Base-by-base conservation (phyloP, 1,140 invertebrate species). In the Rhynchophorus ferrugineus region DNA sequence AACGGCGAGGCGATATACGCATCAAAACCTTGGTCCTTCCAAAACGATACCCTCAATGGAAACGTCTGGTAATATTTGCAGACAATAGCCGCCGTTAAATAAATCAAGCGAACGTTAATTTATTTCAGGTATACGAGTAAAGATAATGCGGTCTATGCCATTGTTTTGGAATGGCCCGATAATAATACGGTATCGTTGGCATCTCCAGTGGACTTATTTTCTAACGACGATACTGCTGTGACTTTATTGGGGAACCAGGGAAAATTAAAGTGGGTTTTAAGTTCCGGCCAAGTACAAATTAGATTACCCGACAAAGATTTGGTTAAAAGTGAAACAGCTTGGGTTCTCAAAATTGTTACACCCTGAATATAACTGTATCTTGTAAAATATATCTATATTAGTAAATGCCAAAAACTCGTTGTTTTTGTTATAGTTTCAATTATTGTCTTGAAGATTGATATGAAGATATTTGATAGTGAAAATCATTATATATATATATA, bases 1-100 rank as follows among this genome's bases (percentile, higher is more conserved):
- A 96, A 96, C 66, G 91, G 90, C 2, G 87, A 94, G 68, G 89
- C 88, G 0, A 91, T 98, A 61, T 98, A 93, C 63, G 73, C 72
- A n/a, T 83, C 81, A 0, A 76, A 71, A 20, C 87, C 91, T 0
- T 93, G 87, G 84, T 73, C 67, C 24, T 69, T 76, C 59, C 92
- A 93, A 69, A 94, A 95, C 65, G 92, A 96, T 64, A 85, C 85
- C 0, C 13, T 77, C 0, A 82, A 81, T n/a, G 50, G 58, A 0
- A 69, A 78, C 59, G 80, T 91, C 18, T 91, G 87, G 88, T 91
- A 42, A 34, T 20, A 22, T 5, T 46, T 11, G 34, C 3, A 44
- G 3, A 29, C 22, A 37, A 38, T 7, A 24, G 38, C 7, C 22
- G 9, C 17, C 14, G 13, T 22, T 9, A 11, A 8, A 36, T 3